Evolutionary conservation across 2,113 vertebrate species (phyloP).

Genomic region (Takifugu bimaculatus): DNA sequence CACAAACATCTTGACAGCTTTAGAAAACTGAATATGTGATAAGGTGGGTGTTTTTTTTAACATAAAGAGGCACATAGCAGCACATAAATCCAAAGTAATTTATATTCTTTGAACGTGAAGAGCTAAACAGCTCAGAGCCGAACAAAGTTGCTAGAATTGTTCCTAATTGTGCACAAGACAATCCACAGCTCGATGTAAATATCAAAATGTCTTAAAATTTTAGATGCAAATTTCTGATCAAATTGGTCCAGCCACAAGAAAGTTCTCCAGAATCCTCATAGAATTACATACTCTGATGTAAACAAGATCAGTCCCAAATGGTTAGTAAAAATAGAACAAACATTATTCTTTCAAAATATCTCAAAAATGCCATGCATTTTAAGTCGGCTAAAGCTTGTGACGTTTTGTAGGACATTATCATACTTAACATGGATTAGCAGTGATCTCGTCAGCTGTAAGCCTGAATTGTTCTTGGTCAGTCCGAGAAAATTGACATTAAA

Average conservation of each 20-base stretch:
- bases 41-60: conserved; percentile 28
- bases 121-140: no score
- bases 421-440: conserved; percentile 11
- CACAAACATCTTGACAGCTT: conserved; percentile 24
- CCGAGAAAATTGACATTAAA: conserved; percentile 15
- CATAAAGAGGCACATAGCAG: conserved; percentile 9
- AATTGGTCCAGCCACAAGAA: no score
- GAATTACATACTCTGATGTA: no score
- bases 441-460: conserved; percentile 16
- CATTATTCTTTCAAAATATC: conserved; percentile 38
- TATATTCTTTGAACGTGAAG: no score
- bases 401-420: conserved; percentile 29
- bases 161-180: neutral
- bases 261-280: no score
- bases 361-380: conserved; percentile 34
- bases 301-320: conserved; percentile 5
- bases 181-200: no score
- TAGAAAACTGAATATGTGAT: conserved; percentile 21
- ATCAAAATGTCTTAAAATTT: no score
- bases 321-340: conserved; percentile 56
- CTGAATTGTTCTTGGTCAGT: conserved; percentile 39
- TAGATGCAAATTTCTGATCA: no score
- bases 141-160: conserved; percentile 8
- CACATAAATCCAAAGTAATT: conserved; percentile 7
- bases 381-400: conserved; percentile 30